phyloP scores from a whole-genome alignment of 2,113 vertebrate species.

The Tor tambroides region DNA sequence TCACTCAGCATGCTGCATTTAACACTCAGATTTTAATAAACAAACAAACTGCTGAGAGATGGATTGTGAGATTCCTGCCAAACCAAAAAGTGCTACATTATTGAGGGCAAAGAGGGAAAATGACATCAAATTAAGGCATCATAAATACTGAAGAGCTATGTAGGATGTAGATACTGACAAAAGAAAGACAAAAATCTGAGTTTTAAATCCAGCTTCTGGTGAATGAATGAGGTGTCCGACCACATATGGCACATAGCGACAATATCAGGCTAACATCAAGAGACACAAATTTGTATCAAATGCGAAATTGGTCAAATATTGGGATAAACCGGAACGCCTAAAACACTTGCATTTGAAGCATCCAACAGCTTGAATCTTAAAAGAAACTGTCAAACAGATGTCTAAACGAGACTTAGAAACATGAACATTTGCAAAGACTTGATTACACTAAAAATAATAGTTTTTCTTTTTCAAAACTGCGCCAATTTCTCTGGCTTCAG shows the following conservation, averaged over 20 bases:
- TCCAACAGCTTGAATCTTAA: conserved; percentile 84
- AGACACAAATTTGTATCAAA: conserved; percentile 77
- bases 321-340: conserved; percentile 82
- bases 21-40: conserved; percentile 47
- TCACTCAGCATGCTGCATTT: conserved; percentile 48
- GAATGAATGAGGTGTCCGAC: not conserved
- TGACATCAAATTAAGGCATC: conserved; percentile 70
- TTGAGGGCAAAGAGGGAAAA: conserved; percentile 45
- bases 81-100: conserved; percentile 55
- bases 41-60: not conserved
- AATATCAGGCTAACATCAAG: conserved; percentile 59
- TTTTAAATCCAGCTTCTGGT: conserved; percentile 49
- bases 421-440: conserved; percentile 75
- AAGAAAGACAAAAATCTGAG: not conserved
- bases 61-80: conserved; percentile 42
- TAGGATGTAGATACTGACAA: not conserved
- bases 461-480: conserved; percentile 62
- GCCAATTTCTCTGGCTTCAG: conserved; percentile 52
- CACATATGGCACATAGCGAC: conserved; percentile 66
- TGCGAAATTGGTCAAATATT: conserved; percentile 80
- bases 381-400: conserved; percentile 80
- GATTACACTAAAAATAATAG: conserved; percentile 78
- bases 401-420: conserved; percentile 88
- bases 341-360: conserved; percentile 80
- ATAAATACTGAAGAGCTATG: conserved; percentile 46